Base-by-base conservation (phyloP, 1,140 invertebrate genomes). In the Leptopilina boulardi region DNA sequence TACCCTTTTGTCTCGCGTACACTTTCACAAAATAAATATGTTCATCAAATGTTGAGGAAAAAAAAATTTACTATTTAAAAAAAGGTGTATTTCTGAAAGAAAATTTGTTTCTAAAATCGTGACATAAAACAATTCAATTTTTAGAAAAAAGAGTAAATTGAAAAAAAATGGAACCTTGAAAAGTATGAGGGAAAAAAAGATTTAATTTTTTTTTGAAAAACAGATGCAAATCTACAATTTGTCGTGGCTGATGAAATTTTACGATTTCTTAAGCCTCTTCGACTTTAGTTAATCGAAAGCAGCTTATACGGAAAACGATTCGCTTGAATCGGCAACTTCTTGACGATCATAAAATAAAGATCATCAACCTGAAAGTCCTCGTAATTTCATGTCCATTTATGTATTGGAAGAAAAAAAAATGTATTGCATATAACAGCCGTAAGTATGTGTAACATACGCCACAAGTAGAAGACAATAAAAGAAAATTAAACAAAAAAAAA, bases 351-450 rank as follows among this genome's bases (percentile, higher is more conserved):
- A 66, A 66, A 66, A 66, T 66, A 66, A n/a, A 30, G 59, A 66
- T 66, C 59, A 66, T 66, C 59, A 66, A 66, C 10, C 26, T 66
- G 26, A 66, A 30, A 30, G 26, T 23, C 26, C 59, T 66, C 26
- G 59, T 30, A 66, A 34, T 13, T 70, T 76, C 70, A 72, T 41
- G 71, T 54, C 75, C 83, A 79, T 85, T 85, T 83, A 77, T 59
- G 78, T 66, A 56, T 81, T 84, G 81, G 81, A 80, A 74, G 82
- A 76, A 66, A 71, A 66, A 30, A 66, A 44, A 34, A 51, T 75
- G 71, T 72, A 79, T 81, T 80, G 86, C 83, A 81, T 82, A 82
- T 66, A 85, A 84, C 84, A 85, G 83, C 79, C 78, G 47, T 38
- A 71, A 72, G 51, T 38, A 77, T n/a, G n/a, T n/a, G n/a, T 73